A percentile compares a stretch with the other conserved stretches of the same genome.
Evolutionary conservation across 2,888 invertebrate genomes (phyloP).

Genomic region (Eustalomyia histrio): DNA sequence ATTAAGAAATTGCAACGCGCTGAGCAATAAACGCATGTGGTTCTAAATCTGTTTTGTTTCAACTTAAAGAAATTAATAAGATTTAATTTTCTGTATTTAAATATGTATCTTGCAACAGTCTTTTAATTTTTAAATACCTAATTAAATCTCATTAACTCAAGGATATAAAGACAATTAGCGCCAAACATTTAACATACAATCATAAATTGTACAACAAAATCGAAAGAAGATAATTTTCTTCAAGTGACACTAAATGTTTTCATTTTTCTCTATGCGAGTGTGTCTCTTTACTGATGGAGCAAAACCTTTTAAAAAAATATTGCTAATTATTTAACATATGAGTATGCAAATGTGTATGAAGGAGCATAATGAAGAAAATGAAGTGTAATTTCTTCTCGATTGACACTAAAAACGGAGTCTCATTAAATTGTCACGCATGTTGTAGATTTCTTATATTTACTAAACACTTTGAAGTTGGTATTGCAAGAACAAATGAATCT

Average conservation of each 20-base stretch:
- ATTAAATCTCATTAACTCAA: constrained; percentile 70
- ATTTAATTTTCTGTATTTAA: neutral
- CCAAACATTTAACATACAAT: constrained; percentile 66
- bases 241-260: constrained; percentile 34
- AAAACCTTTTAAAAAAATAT: constrained; percentile 66
- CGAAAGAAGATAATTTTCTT: neutral
- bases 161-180: constrained; percentile 78
- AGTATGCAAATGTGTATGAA: neutral
- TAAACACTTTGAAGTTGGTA: constrained; percentile 57
- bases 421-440: constrained; percentile 79
- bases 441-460: constrained; percentile 62
- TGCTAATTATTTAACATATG: constrained; percentile 57
- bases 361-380: neutral
- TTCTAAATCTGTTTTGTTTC: neutral
- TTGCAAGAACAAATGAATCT: neutral
- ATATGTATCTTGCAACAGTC: neutral
- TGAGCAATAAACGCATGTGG: neutral
- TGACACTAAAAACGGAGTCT: constrained; percentile 68
- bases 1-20: no score
- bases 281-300: constrained; percentile 75
- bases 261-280: constrained; percentile 53
- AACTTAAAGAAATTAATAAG: neutral
- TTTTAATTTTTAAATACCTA: constrained; percentile 58
- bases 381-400: constrained; percentile 53
- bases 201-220: constrained; percentile 22